Conservation (phyloP, 2,888 invertebrate species). For the Drosophila niveifrons region DNA sequence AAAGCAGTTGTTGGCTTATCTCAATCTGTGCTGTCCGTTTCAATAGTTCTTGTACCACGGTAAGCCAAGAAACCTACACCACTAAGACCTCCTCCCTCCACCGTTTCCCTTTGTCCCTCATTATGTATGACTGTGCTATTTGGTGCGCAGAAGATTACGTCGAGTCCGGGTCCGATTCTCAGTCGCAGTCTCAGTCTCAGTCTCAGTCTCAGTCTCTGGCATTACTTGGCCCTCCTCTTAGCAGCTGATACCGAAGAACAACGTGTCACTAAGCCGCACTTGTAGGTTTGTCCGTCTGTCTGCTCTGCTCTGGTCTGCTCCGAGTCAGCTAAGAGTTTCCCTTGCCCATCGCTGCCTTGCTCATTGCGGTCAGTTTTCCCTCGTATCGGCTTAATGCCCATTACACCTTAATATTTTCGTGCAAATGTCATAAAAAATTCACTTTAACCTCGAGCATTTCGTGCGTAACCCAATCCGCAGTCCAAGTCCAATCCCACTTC, state of each 20-base stretch:
- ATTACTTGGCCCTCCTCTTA: slow-evolving; percentile 29
- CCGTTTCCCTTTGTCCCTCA: not conserved
- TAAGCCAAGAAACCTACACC: slow-evolving; percentile 29
- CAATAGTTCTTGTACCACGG: slow-evolving; percentile 16
- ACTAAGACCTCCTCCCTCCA: slow-evolving; percentile 6
- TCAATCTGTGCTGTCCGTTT: not conserved
- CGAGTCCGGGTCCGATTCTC: slow-evolving; percentile 5
- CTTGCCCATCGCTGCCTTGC: not conserved
- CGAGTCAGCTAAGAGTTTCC: not conserved
- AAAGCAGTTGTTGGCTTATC: slow-evolving; percentile 1
- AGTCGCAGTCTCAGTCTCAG: slow-evolving; percentile 19
- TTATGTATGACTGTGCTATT: slow-evolving; percentile 59
- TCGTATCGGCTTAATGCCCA: slow-evolving; percentile 59
- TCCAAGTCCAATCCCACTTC: slow-evolving; percentile 4
- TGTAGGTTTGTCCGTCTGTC: slow-evolving; percentile 61
- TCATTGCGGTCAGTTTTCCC: slow-evolving; percentile 54
- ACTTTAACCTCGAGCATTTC: slow-evolving; percentile 61
- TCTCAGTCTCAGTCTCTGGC: slow-evolving; percentile 32
- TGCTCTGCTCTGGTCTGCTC: not conserved
- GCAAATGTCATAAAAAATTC: slow-evolving; percentile 77
- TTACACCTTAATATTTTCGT: slow-evolving; percentile 76
- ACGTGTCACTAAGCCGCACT: slow-evolving; percentile 77
- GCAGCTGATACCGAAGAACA: slow-evolving; percentile 32
- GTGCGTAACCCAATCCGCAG: slow-evolving; percentile 68
- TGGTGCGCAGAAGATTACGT: slow-evolving; percentile 71